Evolutionary conservation across 2,113 vertebrate genomes (phyloP), one percentile per base, ranked within the genome.

Genomic region (Corythoichthys intestinalis): DNA sequence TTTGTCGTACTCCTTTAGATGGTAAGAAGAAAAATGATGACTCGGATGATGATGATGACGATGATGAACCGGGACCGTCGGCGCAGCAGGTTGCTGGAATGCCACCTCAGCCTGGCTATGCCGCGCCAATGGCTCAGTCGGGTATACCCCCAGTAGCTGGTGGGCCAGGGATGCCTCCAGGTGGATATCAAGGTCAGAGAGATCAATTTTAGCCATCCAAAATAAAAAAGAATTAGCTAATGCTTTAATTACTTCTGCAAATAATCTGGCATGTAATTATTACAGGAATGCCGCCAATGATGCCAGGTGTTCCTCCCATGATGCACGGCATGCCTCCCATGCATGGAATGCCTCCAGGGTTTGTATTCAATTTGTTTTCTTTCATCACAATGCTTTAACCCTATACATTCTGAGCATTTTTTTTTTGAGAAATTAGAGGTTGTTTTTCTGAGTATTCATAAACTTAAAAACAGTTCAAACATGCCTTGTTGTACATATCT

Each of bases 1-100:
- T 39, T 41, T n/a, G 9, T n/a, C 8, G 13, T 10, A 34, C 8
- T 14, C 11, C 3, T 91, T 69, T 89, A 92, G 96, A 98, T 67
- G 95, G 94, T 84, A 95, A 96, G 81, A 99, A 98, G 83, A 98
- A 96, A 89, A 92, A 93, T 66, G 97, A 98, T 67, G 96, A 98
- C 88, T 98, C 97, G 38, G 97, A 99, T 79, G 95, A 97, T 1
- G 95, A 96, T 20, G 96, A 98, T 15, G 96, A 98, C 9, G 96
- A 97, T 1, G 95, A 99, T 13, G 94, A 94, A 68, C 91, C 97
- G 41, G 97, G 96, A 39, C 95, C 95, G 53, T 96, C 97, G 37
- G 94, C 90, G 89, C 96, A 94, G 4, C 93, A 94, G 63, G 92
- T 93, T n/a, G 85, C 91, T 52, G 90, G 90, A 47, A 89, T 95